Conservation (phyloP, 2,888 invertebrate species). For the Drosophila anomalata region DNA sequence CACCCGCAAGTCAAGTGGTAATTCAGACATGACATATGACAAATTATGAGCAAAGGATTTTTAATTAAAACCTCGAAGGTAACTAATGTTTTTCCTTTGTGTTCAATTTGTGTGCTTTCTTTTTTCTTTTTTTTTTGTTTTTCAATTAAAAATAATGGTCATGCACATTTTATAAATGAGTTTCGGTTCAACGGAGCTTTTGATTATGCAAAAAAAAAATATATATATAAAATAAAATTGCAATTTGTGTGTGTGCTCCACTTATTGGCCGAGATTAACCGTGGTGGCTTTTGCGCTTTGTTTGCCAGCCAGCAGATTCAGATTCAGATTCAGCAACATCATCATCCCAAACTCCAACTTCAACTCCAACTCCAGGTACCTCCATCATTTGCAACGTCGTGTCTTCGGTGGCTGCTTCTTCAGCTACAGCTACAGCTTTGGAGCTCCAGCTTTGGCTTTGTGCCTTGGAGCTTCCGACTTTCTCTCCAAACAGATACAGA, state of each 20-base stretch:
- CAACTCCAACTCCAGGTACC: neutral
- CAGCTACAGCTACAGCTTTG: constrained; percentile 34
- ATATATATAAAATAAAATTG: constrained; percentile 6
- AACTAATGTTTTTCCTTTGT: constrained; percentile 49
- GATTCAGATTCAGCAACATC: constrained; percentile 39
- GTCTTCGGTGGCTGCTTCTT: constrained; percentile 65
- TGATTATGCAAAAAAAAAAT: constrained; percentile 62
- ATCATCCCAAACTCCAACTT: constrained; percentile 37
- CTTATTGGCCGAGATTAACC: constrained; percentile 57
- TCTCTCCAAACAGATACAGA: constrained; percentile 59
- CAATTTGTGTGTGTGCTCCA: constrained; percentile 58
- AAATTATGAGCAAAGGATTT: constrained; percentile 52
- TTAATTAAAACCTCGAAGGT: constrained; percentile 61
- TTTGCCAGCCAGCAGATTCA: constrained; percentile 34
- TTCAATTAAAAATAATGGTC: constrained; percentile 62
- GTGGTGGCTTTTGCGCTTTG: constrained; percentile 47
- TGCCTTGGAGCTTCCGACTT: constrained; percentile 73
- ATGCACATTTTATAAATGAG: constrained; percentile 53
- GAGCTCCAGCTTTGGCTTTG: constrained; percentile 45
- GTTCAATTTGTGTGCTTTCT: constrained; percentile 37
- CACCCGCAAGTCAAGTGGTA: constrained; percentile 32
- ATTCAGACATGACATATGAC: constrained; percentile 56
- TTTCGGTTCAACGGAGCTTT: constrained; percentile 60
- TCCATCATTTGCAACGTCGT: constrained; percentile 24
- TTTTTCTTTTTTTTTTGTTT: constrained; percentile 26